These are phyloP conservation scores for Steatornis caripensis DNA, from an alignment of 2,113 vertebrate species.

Conservation along the genomic window DNA sequence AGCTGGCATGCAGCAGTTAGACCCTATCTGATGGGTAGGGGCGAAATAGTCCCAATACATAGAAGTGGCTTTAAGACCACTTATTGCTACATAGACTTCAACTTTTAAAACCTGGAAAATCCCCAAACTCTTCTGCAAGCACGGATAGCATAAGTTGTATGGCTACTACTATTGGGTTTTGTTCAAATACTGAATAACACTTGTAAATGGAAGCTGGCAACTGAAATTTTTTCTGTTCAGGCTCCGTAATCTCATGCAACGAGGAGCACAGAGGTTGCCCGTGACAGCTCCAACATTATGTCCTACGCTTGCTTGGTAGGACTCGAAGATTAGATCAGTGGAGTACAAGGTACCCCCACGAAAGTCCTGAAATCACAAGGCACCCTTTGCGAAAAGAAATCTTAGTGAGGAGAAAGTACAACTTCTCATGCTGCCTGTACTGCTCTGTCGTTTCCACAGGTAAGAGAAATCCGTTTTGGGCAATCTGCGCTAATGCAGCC, in stretches of 20 bases:
- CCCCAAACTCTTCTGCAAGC: background rate
- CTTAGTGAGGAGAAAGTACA: background rate
- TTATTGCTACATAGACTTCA: background rate
- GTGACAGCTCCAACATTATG: background rate
- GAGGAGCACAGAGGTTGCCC: background rate
- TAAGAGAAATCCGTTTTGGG: background rate
- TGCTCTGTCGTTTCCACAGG: background rate
- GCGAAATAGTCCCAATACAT: background rate
- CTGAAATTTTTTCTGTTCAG: background rate
- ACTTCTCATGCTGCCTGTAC: background rate
- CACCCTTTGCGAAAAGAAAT: background rate
- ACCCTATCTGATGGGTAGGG: background rate
- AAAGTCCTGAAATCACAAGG: background rate
- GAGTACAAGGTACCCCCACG: background rate
- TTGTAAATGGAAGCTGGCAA: background rate
- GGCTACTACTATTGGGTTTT: background rate
- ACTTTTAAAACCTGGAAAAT: background rate
- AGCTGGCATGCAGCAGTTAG: background rate
- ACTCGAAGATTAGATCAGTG: background rate
- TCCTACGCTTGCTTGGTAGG: background rate
- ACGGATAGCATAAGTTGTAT: accelerated
- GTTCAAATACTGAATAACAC: background rate
- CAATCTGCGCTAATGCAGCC: background rate
- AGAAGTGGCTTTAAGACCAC: background rate
- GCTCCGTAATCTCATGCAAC: background rate